Conservation (phyloP, 2,888 invertebrate species). For the Pseudolycoriella hygida region DNA sequence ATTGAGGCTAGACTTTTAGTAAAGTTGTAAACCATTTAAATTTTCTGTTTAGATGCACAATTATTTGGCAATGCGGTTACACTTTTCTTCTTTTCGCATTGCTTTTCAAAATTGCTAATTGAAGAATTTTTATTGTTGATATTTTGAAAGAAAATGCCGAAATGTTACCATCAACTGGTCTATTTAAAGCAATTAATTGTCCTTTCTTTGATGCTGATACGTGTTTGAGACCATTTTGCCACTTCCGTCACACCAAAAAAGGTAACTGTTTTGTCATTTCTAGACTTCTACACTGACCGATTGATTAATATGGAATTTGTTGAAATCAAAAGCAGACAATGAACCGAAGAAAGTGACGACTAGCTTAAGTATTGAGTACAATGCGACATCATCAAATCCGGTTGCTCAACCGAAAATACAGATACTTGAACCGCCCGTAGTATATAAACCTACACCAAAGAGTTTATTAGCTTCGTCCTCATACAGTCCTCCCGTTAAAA, state of each 20-base stretch:
- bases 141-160: too few relatives aligned
- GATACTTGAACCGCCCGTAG: constrained; percentile 14
- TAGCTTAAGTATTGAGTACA: neutral
- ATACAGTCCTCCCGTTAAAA: constrained; percentile 13
- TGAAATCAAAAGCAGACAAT: neutral
- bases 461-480: constrained; percentile 15
- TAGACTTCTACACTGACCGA: neutral
- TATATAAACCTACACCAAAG: constrained; percentile 21
- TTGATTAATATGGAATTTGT: neutral
- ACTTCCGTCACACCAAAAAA: constrained; percentile 71
- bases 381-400: neutral
- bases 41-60: too few relatives aligned
- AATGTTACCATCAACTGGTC: constrained; percentile 82
- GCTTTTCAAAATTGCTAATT: too few relatives aligned
- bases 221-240: constrained; percentile 83
- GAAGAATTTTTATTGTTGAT: too few relatives aligned
- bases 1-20: too few relatives aligned
- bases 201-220: constrained; percentile 64
- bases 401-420: neutral
- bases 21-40: too few relatives aligned
- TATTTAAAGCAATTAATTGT: constrained; percentile 71
- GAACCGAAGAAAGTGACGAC: neutral
- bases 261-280: constrained; percentile 26
- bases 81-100: too few relatives aligned
- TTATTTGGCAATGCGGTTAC: too few relatives aligned